Evolutionary conservation across 2,888 invertebrate species (phyloP).

Genomic region (Margaritifera margaritifera): DNA sequence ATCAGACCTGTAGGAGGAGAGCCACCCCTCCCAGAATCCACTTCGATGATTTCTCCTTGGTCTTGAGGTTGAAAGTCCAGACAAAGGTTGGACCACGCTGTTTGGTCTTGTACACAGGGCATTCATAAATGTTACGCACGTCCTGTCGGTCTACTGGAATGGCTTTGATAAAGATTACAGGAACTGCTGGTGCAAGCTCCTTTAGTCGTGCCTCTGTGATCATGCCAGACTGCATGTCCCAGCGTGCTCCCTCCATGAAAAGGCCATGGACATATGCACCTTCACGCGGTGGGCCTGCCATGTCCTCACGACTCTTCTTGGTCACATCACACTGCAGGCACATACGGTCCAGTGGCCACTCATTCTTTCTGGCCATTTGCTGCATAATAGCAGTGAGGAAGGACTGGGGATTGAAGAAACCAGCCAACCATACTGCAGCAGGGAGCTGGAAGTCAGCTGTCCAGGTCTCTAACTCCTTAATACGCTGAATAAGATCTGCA

Average conservation of each 20-base stretch:
- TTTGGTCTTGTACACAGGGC: slow-evolving; percentile 95
- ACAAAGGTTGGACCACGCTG: slow-evolving; percentile 95
- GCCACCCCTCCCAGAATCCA: slow-evolving; percentile 97
- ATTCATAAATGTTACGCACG: slow-evolving; percentile 93
- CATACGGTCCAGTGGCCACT: slow-evolving; percentile 96
- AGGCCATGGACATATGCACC: slow-evolving; percentile 95
- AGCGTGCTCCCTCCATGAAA: slow-evolving; percentile 93
- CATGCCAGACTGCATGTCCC: slow-evolving; percentile 92
- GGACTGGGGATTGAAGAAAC: slow-evolving; percentile 98
- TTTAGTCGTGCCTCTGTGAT: slow-evolving; percentile 93
- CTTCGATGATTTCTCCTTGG: slow-evolving; percentile 94
- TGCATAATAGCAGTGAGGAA: slow-evolving; percentile 98
- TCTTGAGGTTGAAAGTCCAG: slow-evolving; percentile 97
- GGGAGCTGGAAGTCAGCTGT: slow-evolving; percentile 91
- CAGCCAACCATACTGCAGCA: slow-evolving; percentile 94
- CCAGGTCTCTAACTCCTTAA: slow-evolving; percentile 89
- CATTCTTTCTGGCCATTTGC: slow-evolving; percentile 91
- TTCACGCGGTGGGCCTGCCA: slow-evolving; percentile 84
- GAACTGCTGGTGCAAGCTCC: slow-evolving; percentile 93
- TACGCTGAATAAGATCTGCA: slow-evolving; percentile 87
- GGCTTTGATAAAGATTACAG: slow-evolving; percentile 91
- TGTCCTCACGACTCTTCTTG: slow-evolving; percentile 96
- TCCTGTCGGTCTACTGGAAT: slow-evolving; percentile 91
- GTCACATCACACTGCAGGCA: slow-evolving; percentile 97
- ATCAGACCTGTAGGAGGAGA: slow-evolving; percentile 83